Evolutionary conservation across 1,140 invertebrate genomes (phyloP).

Genomic region (Chlorops oryzae): DNA sequence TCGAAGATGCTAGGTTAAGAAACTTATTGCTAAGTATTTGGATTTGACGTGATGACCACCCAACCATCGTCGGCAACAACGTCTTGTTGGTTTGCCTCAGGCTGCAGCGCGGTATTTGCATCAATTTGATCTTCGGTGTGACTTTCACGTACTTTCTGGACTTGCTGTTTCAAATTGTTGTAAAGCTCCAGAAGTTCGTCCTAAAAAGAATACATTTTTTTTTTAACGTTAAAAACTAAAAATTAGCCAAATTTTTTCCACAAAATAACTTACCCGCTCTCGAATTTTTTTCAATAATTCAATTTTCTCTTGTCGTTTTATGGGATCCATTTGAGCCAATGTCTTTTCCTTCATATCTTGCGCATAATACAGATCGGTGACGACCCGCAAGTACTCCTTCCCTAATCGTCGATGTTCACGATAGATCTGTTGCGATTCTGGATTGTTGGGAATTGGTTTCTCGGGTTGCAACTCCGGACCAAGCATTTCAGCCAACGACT

Average conservation of each 20-base stretch:
- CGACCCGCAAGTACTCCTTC: conserved; percentile 65
- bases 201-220: conserved; percentile 5
- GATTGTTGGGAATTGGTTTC: conserved; percentile 68
- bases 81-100: not conserved
- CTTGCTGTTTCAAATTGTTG: conserved; percentile 20
- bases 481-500: conserved; percentile 67
- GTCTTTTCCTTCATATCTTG: conserved; percentile 41
- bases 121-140: not conserved
- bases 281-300: conserved; percentile 37
- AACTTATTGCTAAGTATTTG: conserved; percentile 1
- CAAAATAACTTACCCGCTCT: conserved; percentile 28
- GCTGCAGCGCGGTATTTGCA: not conserved
- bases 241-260: conserved; percentile 3
- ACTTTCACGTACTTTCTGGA: conserved; percentile 10
- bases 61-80: conserved; percentile 21
- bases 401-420: conserved; percentile 77
- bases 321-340: conserved; percentile 36
- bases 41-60: conserved; percentile 21
- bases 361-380: conserved; percentile 39
- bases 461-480: conserved; percentile 74
- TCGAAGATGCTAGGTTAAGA: no score
- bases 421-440: conserved; percentile 74
- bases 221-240: not conserved
- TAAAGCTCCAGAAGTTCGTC: conserved; percentile 17
- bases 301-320: conserved; percentile 33